Evolutionary conservation across 2,888 invertebrate species (phyloP), one percentile per base, ranked within the genome.

Genomic region (Trissonchulus latispiculum): DNA sequence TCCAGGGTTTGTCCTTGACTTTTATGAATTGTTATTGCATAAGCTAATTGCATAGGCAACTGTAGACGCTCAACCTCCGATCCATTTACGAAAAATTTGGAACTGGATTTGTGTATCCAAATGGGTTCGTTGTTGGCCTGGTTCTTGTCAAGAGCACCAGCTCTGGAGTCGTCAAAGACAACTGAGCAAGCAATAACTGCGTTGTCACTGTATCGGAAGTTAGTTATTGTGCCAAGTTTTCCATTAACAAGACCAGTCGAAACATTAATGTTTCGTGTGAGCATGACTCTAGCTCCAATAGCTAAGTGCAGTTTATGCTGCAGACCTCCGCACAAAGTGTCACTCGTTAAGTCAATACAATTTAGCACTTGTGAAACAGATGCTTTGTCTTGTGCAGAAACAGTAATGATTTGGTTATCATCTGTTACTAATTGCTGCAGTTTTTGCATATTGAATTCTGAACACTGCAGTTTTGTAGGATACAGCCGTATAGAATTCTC

Each of bases 11-110:
- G 66, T 8, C 66, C 66, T 28, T 64, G 66, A 18, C 32, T 15
- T 33, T 64, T 64, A 64, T 64, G 66, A 32, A 64, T 64, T 8
- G 66, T 64, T 18, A 64, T 64, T 33, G 66, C 66, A 8, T 28
- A 64, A 8, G 66, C 66, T 32, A n/a, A 28, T 8, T 15, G 8
- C 8, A 64, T 8, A 15, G 66, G 66, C 8, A 64, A 64, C n/a
- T 64, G 66, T 15, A 28, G 8, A 15, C 66, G 8, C 18, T 64
- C 35, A 15, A 64, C 66, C 35, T 64, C 66, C 18, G 28, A 18
- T 32, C 35, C 35, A 18, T 64, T 64, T 18, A 29, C 66, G 8
- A 32, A 15, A 64, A 64, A 64, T 28, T 64, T 64, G 8, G 66
- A 8, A 15, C 8, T 64, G 18, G 8, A 29, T n/a, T 15, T 15